Evolutionary conservation across 2,113 vertebrate species (phyloP), one percentile per base, ranked within the genome.

Genomic region (Gavia stellata): DNA sequence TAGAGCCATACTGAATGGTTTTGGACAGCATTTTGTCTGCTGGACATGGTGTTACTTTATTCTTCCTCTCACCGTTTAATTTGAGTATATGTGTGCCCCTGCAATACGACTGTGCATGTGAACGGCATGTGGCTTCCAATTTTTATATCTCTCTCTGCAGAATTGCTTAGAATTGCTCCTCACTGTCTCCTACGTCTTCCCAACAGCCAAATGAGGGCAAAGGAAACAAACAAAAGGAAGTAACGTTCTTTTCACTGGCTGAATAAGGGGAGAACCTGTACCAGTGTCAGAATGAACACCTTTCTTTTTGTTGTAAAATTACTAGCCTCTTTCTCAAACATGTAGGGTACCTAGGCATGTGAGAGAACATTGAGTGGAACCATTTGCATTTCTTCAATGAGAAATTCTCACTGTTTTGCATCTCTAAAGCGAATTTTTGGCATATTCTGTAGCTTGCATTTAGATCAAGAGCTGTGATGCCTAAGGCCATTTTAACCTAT

Each of bases 371-470:
- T 47, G 52, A 85, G 55, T 66, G 31, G 40, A 38, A 53, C 9
- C 19, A 44, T 91, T 96, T 95, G 50, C 81, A 90, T 86, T 63
- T 95, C 67, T 77, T 93, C 83, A 82, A 8, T 44, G 86, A 88
- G 92, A 68, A 82, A 36, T 88, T 82, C 66, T 89, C 38, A 16
- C 56, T 82, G 8, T 25, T 96, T 94, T 93, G 74, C 79, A 92
- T 82, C 68, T 92, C 44, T 58, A 81, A 90, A 83, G 68, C 52
- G 72, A 72, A 56, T 67, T 78, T 78, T 78, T 84, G 91, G 74
- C 75, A 6, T 67, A 74, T 94, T 75, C 68, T 58, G 38, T 45
- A 86, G 79, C 40, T 90, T 94, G 86, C 63, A 59, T 71, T 75
- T 65, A 18, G 63, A 38, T 61, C 34, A 53, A 47, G 79, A 90